phyloP scores from a whole-genome alignment of 2,888 invertebrate genomes.

The Anorthoa munda region DNA sequence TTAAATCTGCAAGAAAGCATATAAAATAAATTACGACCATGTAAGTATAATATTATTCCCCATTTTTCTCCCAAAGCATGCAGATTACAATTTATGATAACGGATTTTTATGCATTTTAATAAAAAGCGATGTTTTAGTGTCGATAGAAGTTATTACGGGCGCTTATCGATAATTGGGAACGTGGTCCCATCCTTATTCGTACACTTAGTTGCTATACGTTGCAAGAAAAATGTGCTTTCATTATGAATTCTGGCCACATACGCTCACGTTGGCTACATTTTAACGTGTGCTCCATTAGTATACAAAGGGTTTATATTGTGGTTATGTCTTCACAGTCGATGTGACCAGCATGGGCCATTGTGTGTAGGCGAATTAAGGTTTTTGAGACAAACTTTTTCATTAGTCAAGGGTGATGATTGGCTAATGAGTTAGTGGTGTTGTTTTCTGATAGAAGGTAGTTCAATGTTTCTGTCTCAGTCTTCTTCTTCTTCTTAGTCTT shows the following conservation, averaged over 20 bases:
- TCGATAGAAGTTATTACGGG: constrained; percentile 62
- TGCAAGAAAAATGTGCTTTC: constrained; percentile 58
- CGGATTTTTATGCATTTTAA: constrained; percentile 69
- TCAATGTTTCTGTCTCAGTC: background rate
- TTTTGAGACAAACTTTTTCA: background rate
- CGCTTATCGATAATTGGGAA: constrained; percentile 75
- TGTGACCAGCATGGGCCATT: constrained; percentile 16
- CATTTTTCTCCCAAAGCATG: constrained; percentile 56
- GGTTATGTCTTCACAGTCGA: constrained; percentile 32
- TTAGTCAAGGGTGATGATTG: background rate
- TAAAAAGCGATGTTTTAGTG: constrained; percentile 58
- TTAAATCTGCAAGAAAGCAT: constrained; percentile 50
- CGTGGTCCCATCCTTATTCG: constrained; percentile 67
- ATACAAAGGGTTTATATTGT: constrained; percentile 50
- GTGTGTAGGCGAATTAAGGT: background rate
- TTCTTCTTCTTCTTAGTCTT: background rate
- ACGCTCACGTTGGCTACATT: constrained; percentile 55
- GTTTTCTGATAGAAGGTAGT: background rate
- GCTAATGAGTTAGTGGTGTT: background rate
- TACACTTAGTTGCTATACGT: constrained; percentile 49
- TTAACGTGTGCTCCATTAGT: constrained; percentile 49
- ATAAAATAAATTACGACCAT: constrained; percentile 61
- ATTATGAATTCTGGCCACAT: constrained; percentile 58
- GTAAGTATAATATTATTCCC: constrained; percentile 60
- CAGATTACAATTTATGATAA: constrained; percentile 69